These are phyloP conservation scores for Drosophila kuntzei DNA, from an alignment of 2,888 invertebrate species.

Conservation along the genomic window DNA sequence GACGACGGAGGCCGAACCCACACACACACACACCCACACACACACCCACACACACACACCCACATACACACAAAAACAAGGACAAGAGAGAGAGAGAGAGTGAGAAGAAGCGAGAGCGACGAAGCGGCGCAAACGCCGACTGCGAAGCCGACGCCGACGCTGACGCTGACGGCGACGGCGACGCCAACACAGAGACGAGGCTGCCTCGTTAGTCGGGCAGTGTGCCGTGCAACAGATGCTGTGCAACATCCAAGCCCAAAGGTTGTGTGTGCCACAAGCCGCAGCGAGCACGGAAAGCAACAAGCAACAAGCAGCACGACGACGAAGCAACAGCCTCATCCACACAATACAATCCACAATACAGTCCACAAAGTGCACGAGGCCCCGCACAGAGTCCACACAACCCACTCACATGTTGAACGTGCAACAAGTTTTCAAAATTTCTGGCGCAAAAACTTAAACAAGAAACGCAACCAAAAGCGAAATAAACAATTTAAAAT, in stretches of 20 bases:
- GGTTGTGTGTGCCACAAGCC: constrained; percentile 60
- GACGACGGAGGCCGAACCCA: constrained; percentile 29
- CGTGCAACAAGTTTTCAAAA: constrained; percentile 43
- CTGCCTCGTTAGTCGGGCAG: constrained; percentile 63
- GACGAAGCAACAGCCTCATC: constrained; percentile 4
- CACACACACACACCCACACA: neutral
- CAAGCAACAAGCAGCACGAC: constrained; percentile 2
- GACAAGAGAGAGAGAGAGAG: neutral
- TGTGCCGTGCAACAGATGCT: constrained; percentile 77
- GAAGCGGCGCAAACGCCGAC: constrained; percentile 1
- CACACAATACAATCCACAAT: neutral
- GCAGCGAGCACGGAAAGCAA: constrained; percentile 4
- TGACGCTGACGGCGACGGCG: constrained; percentile 10
- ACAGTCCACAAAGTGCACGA: constrained; percentile 11
- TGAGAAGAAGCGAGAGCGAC: neutral
- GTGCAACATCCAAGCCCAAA: constrained; percentile 72
- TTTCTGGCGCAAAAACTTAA: constrained; percentile 13
- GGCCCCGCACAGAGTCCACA: constrained; percentile 9
- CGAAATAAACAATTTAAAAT: constrained; percentile 12
- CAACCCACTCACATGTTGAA: constrained; percentile 25
- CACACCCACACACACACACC: neutral
- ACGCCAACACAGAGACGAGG: constrained; percentile 30
- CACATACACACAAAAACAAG: neutral
- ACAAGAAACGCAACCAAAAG: neutral
- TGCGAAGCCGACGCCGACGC: neutral